A percentile compares a stretch with the other conserved stretches of the same genome.
phyloP scores from a whole-genome alignment of 2,797 vertebrate genomes.

The Oreochromis grahami region DNA sequence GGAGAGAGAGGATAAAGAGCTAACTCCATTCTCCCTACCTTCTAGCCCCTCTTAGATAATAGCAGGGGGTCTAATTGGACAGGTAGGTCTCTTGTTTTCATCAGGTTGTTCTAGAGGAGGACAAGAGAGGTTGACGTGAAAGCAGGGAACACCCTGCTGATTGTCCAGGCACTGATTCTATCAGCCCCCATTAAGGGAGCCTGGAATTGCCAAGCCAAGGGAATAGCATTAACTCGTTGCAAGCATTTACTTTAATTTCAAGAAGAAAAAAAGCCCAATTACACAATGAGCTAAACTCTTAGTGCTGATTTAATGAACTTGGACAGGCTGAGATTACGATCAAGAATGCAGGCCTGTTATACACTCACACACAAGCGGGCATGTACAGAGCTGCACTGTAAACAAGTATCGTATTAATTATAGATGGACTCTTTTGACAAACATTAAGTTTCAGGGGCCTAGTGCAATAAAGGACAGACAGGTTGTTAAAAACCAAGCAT shows the following conservation, averaged over 20 bases:
- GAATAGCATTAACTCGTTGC: slow-evolving; percentile 39
- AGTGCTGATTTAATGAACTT: slow-evolving; percentile 32
- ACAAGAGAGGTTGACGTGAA: slow-evolving; percentile 17
- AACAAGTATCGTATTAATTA: slow-evolving; percentile 11
- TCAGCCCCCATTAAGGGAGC: slow-evolving; percentile 48
- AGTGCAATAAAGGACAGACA: neutral
- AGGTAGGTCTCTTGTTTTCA: slow-evolving; percentile 54
- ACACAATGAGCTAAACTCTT: slow-evolving; percentile 29
- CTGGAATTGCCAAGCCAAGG: slow-evolving; percentile 23
- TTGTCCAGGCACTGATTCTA: slow-evolving; percentile 59
- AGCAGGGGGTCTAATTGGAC: slow-evolving; percentile 59
- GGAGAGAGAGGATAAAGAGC: neutral
- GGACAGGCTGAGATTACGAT: slow-evolving; percentile 41
- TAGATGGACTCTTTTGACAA: neutral
- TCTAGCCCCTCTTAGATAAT: slow-evolving; percentile 20
- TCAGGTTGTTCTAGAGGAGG: slow-evolving; percentile 22
- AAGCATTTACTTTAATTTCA: slow-evolving; percentile 43
- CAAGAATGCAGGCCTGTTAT: slow-evolving; percentile 4
- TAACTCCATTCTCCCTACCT: neutral
- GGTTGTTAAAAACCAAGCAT: neutral
- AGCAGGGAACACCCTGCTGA: slow-evolving; percentile 53
- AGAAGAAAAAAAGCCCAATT: neutral
- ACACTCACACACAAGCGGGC: neutral
- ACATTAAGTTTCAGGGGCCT: neutral
- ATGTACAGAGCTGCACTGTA: neutral